These are phyloP conservation scores for Chelidonichthys spinosus DNA, from an alignment of 2,797 vertebrate genomes.

Conservation along the genomic window DNA sequence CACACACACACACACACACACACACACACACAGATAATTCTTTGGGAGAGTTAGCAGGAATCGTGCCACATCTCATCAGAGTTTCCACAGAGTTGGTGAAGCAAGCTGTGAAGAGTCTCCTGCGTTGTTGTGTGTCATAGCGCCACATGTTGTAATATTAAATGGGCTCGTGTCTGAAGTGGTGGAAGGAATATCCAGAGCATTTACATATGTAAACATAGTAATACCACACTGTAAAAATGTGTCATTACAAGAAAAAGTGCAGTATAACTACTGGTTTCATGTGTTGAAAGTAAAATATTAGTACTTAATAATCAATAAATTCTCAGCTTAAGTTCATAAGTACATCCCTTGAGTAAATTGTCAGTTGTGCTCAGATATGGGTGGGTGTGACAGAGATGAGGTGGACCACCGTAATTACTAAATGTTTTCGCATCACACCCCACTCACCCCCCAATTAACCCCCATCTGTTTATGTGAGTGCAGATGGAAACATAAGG, in stretches of 20 bases:
- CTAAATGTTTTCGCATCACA: conserved; percentile 22
- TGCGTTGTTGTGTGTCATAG: conserved; percentile 36
- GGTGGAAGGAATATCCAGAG: background rate
- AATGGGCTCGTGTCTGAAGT: background rate
- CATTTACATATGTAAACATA: background rate
- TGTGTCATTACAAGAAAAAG: background rate
- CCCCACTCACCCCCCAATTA: conserved; percentile 38
- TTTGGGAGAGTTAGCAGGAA: conserved; percentile 55
- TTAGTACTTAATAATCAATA: background rate
- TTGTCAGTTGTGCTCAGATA: background rate
- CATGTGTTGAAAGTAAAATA: background rate
- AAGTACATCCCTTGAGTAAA: background rate
- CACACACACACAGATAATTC: conserved; percentile 16
- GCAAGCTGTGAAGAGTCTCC: conserved; percentile 56
- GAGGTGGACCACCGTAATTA: too few species aligned
- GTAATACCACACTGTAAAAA: background rate
- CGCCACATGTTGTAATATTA: conserved; percentile 30
- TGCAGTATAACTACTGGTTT: background rate
- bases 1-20: conserved; percentile 19
- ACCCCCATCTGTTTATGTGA: conserved; percentile 35
- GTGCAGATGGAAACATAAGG: conserved; percentile 11
- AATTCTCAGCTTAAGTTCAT: too few species aligned
- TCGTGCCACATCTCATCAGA: conserved; percentile 63
- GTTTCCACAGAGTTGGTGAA: conserved; percentile 70
- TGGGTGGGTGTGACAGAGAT: conserved; percentile 8